These are phyloP conservation scores for Harpagifer antarcticus DNA, from an alignment of 2,797 vertebrate genomes.

Conservation along the genomic window DNA sequence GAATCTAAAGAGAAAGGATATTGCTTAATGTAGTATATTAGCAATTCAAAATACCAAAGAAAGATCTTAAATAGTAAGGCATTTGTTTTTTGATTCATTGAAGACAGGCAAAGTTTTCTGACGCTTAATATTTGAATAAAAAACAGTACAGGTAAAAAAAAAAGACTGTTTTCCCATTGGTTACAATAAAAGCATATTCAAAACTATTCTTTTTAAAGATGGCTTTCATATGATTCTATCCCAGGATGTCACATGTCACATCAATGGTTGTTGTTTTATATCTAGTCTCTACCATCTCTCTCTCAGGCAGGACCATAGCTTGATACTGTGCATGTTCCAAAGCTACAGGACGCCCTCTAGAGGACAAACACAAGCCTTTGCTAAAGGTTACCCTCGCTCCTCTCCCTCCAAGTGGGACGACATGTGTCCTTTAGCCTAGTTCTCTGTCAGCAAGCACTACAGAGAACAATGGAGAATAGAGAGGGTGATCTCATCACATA, in stretches of 20 bases:
- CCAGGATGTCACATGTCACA: too few relatives aligned
- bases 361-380: constrained; percentile 26
- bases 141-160: too few relatives aligned
- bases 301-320: background rate
- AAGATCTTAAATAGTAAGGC: background rate
- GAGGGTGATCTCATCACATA: constrained; percentile 51
- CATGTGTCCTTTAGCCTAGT: constrained; percentile 62
- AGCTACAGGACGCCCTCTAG: constrained; percentile 60
- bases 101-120: too few relatives aligned
- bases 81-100: too few relatives aligned
- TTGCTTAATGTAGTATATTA: background rate
- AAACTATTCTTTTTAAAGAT: too few relatives aligned
- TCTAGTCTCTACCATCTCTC: background rate
- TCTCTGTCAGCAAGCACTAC: constrained; percentile 52
- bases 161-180: too few relatives aligned
- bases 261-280: too few relatives aligned
- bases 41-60: background rate
- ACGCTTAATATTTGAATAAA: too few relatives aligned
- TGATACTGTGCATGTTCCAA: background rate
- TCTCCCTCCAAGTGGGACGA: constrained; percentile 43
- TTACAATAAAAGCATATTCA: too few relatives aligned
- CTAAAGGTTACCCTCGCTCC: constrained; percentile 30
- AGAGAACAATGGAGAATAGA: constrained; percentile 71
- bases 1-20: background rate
- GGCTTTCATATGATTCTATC: too few relatives aligned